Base-by-base conservation (phyloP, 1,140 invertebrate genomes). In the Psilanteris sp. region DNA sequence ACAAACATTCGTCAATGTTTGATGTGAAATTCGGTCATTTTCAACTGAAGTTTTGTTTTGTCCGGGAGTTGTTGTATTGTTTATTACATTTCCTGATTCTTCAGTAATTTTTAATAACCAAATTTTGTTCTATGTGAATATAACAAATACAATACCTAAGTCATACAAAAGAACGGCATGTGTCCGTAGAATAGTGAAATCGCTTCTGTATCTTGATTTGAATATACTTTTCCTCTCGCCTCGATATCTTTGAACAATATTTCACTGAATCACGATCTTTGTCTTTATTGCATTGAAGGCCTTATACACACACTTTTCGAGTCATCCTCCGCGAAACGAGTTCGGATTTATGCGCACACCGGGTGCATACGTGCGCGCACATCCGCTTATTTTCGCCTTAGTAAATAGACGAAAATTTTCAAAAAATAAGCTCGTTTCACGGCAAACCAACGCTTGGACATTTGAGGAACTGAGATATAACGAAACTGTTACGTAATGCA, bases 171-270 rank as follows among this genome's bases (percentile, higher is more conserved):
- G n/a, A n/a, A n/a, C n/a, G n/a, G n/a, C n/a, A n/a, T n/a, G n/a
- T n/a, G n/a, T n/a, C n/a, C n/a, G n/a, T n/a, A n/a, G n/a, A n/a
- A n/a, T n/a, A n/a, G n/a, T n/a, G n/a, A n/a, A n/a, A n/a, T n/a
- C n/a, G n/a, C n/a, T n/a, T n/a, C n/a, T n/a, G n/a, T n/a, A n/a
- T n/a, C n/a, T n/a, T n/a, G n/a, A n/a, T n/a, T n/a, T n/a, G n/a
- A n/a, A n/a, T n/a, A n/a, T n/a, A n/a, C n/a, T 26, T 31, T 61
- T 61, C 41, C 41, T 46, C 48, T 61, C 29, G 18, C 48, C n/a
- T 61, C 41, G 41, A n/a, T 37, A 41, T 48, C 29, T 61, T 61
- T 46, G 41, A 37, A 46, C 48, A 61, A 61, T 61, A 61, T 46
- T 46, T 32, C 14, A 46, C 11, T 48, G 55, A 61, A 61, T 62